Evolutionary conservation across 1,140 invertebrate genomes (phyloP).

Genomic region (Caenorhabditis brenneri): DNA sequence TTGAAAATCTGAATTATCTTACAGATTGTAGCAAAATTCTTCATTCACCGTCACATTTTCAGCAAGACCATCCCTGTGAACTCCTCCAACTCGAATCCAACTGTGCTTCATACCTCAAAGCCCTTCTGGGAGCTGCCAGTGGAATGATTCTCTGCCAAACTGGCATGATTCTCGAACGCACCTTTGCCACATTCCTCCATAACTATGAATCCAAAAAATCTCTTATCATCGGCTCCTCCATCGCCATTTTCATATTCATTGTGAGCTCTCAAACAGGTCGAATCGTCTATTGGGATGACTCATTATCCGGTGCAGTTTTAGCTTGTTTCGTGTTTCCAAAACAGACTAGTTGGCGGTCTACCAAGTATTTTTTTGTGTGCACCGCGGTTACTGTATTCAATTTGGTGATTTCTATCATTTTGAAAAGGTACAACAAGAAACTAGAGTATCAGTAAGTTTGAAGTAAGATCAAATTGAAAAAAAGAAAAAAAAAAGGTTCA

Average conservation of each 20-base stretch:
- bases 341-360: neutral
- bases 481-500: neutral
- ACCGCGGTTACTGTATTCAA: neutral
- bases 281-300: neutral
- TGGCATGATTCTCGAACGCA: neutral
- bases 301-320: neutral
- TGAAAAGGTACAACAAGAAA: conserved; percentile 27
- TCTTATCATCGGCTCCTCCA: neutral
- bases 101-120: neutral
- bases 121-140: neutral
- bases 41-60: too few relatives aligned
- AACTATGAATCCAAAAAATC: neutral
- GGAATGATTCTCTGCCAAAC: conserved; percentile 1
- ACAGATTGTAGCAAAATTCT: too few relatives aligned
- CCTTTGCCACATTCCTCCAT: neutral
- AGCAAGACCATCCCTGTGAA: neutral
- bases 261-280: neutral
- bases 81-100: neutral
- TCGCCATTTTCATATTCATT: neutral
- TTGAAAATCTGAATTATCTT: too few relatives aligned
- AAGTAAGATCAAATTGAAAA: too few relatives aligned
- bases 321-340: neutral
- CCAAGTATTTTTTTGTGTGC: neutral
- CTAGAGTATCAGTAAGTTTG: conserved; percentile 28
- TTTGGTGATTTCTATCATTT: neutral